Base-by-base conservation (phyloP, 2,113 vertebrate genomes). In the Pungitius pungitius region DNA sequence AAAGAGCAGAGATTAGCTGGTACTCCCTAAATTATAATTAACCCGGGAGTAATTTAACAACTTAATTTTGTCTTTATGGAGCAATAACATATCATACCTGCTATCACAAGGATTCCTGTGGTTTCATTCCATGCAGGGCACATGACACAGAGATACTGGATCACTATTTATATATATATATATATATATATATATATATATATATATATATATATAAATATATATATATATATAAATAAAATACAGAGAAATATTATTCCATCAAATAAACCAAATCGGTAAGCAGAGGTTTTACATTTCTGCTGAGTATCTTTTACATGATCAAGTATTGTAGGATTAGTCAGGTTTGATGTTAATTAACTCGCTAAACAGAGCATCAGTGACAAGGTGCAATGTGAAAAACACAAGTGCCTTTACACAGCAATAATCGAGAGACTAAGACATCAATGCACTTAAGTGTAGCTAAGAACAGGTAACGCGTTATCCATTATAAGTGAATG, bases 281-380 rank as follows among this genome's bases (percentile, higher is more conserved):
- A 17, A 78, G 58, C 56, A 77, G 77, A 77, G 47, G 73, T 66
- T 68, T 63, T 15, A 66, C 30, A 43, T 37, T 59, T 80, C 75
- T 73, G 60, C 72, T 17, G 27, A 68, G 58, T 40, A 56, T 77
- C 20, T 52, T 66, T 72, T 37, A 42, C 35, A 55, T 30, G 8
- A 85, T 85, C 85, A 90, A 92, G 84, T 90, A 88, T 82, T 74
- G 67, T 75, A 83, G 81, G 74, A 87, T 85, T 82, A 82, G 47
- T 88, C 52, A 67, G 70, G 43, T 74, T 84, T n/a, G n/a, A n/a
- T n/a, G n/a, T n/a, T n/a, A n/a, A 63, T 30, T 0, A 47, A 45
- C 42, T 70, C n/a, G 8, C 66, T 67, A 70, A 79, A 83, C 71
- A 67, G 73, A 80, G 82, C 52, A 13, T 68, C 55, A 30, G 68